Base-by-base conservation (phyloP, 30 jellyfish, hydroid and myxozoan genomes). In the Turritopsis dohrnii region DNA sequence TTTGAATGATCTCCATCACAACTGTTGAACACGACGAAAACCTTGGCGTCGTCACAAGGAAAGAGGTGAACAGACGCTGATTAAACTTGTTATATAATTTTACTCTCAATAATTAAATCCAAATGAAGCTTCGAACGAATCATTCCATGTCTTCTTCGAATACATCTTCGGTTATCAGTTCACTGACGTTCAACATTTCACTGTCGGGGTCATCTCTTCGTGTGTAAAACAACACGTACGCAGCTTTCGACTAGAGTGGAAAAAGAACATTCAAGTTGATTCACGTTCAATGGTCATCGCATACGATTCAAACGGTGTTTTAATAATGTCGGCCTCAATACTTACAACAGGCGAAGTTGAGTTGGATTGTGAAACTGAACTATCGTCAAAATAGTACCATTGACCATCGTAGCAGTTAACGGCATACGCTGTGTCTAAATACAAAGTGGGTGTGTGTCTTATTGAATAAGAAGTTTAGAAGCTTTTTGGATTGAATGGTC, bases 321-420 rank as follows among this genome's bases (percentile, higher is more conserved):
- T n/a, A n/a, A n/a, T n/a, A n/a, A n/a, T n/a, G n/a, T n/a, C n/a
- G n/a, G n/a, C n/a, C n/a, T n/a, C 22, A 69, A 30, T 9, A 72
- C 89, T 84, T 84, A 92, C 98, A 22, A 88, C 96, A 19, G 87
- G 81, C 82, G 87, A 83, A n/a, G 71, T 52, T 75, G 93, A 95
- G 65, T 88, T 94, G 7, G 96, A 93, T 26, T 71, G 41, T 8
- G 98, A 72, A 8, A 93, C 98, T 27, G 94, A 80, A 28, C 92
- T 85, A 73, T 93, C 98, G 69, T 93, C 98, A 77, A 88, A 93
- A 84, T 93, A 93, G 73, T 88, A 88, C 98, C 98, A 93, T 79
- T 76, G 87, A 13, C 98, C 98, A 77, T 93, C 98, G 81, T 88
- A 41, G 52, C 87, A 26, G 79, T 93, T 93, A 83, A 89, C 86